Evolutionary conservation across 2,113 vertebrate species (phyloP).

Genomic region (Salvator merianae): DNA sequence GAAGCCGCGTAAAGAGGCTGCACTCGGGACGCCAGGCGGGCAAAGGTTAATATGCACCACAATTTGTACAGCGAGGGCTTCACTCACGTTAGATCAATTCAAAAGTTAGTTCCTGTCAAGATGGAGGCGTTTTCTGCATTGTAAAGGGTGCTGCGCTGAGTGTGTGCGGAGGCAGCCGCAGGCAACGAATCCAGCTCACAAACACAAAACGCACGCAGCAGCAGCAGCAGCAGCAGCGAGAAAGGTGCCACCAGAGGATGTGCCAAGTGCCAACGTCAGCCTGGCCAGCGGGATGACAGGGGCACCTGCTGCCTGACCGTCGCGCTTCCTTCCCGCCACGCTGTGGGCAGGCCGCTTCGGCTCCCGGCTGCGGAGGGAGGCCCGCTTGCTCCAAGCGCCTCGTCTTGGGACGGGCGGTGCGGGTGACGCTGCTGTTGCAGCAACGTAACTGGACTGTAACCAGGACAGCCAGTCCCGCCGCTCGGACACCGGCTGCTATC

Average conservation of each 20-base stretch:
- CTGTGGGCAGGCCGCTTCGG: too few species aligned
- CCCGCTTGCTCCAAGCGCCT: too few species aligned
- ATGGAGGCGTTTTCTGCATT: too few species aligned
- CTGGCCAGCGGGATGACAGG: neutral
- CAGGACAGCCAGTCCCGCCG: neutral
- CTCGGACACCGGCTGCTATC: neutral
- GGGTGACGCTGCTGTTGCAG: neutral
- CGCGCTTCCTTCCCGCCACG: too few species aligned
- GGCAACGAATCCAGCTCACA: neutral
- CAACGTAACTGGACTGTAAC: neutral
- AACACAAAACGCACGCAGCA: neutral
- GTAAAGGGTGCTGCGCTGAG: too few species aligned
- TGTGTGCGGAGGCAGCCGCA: neutral
- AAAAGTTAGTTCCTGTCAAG: too few species aligned
- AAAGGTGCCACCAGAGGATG: slow-evolving; percentile 50
- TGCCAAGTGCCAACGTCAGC: slow-evolving; percentile 65
- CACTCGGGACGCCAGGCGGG: too few species aligned
- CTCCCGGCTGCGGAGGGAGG: too few species aligned
- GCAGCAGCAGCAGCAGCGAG: neutral
- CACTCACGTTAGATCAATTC: too few species aligned
- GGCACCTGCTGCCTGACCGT: fast-evolving
- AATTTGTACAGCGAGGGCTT: too few species aligned
- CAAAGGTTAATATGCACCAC: too few species aligned
- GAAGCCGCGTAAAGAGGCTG: too few species aligned
- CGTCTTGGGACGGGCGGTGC: neutral